Evolutionary conservation across 2,113 vertebrate genomes (phyloP).

Genomic region (Gavia stellata): DNA sequence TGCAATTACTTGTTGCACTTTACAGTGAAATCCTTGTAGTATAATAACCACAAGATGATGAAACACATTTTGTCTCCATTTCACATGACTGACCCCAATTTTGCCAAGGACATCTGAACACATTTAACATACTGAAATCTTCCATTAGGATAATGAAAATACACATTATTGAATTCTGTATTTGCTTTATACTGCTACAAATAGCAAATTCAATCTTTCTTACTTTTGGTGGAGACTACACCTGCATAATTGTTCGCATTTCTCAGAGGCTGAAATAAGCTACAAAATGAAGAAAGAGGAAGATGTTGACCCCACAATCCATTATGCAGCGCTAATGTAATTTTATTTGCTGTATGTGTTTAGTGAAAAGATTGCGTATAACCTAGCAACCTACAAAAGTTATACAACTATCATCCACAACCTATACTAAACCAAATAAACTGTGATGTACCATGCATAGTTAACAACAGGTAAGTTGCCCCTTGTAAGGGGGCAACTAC

Average conservation of each 20-base stretch:
- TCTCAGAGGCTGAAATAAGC: slow-evolving; percentile 28
- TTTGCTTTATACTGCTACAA: slow-evolving; percentile 44
- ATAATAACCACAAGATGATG: slow-evolving; percentile 28
- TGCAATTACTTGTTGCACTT: slow-evolving; percentile 64
- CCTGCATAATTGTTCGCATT: slow-evolving; percentile 36
- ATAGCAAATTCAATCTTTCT: slow-evolving; percentile 57
- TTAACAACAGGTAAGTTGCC: background rate
- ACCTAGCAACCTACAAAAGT: background rate
- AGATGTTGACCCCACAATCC: background rate
- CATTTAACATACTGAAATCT: slow-evolving; percentile 48
- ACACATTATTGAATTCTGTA: slow-evolving; percentile 41
- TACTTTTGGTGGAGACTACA: slow-evolving; percentile 43
- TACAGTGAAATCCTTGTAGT: slow-evolving; percentile 57
- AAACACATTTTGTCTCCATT: slow-evolving; percentile 41
- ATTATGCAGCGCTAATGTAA: background rate
- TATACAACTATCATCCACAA: background rate
- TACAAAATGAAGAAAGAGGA: background rate
- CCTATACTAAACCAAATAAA: background rate
- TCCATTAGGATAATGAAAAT: slow-evolving; percentile 52
- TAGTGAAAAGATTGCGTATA: background rate
- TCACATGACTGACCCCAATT: slow-evolving; percentile 51
- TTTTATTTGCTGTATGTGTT: slow-evolving; percentile 17
- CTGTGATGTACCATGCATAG: background rate
- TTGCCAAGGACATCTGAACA: slow-evolving; percentile 58
- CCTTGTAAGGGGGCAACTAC: background rate